Conservation (phyloP, 2,888 invertebrate genomes). For the Xestia rhomboidea region DNA sequence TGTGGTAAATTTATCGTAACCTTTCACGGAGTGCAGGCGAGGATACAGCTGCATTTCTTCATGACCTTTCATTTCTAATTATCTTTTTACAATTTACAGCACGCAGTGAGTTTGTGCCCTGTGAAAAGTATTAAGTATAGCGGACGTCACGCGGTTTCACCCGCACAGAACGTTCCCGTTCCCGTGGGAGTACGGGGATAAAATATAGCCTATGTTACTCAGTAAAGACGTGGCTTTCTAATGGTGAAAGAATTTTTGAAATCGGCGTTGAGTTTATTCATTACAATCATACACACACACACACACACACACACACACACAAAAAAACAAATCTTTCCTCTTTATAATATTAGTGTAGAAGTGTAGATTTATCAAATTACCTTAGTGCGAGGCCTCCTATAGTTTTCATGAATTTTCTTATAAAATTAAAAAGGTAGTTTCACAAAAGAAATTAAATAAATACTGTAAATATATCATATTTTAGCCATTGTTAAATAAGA, state of each 20-base stretch:
- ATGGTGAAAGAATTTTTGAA: too few species aligned
- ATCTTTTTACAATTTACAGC: neutral
- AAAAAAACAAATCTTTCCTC: too few species aligned
- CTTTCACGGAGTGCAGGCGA: neutral
- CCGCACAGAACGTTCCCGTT: too few species aligned
- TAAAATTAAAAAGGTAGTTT: neutral
- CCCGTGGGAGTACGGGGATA: too few species aligned
- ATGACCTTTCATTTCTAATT: constrained; percentile 4
- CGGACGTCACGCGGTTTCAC: too few species aligned
- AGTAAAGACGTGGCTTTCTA: too few species aligned
- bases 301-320: too few species aligned
- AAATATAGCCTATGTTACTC: too few species aligned
- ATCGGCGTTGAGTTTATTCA: too few species aligned
- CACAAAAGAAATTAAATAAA: too few species aligned
- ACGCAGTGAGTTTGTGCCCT: neutral
- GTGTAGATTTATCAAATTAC: neutral
- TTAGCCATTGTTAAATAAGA: neutral
- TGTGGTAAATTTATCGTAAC: neutral
- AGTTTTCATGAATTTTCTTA: neutral
- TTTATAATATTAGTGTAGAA: too few species aligned
- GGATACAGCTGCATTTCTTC: neutral
- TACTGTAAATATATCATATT: neutral
- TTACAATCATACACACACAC: too few species aligned
- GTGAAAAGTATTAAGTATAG: neutral
- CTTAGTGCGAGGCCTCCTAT: neutral